phyloP scores from a whole-genome alignment of 2,113 vertebrate genomes.

The Atherinomorus stipes region DNA sequence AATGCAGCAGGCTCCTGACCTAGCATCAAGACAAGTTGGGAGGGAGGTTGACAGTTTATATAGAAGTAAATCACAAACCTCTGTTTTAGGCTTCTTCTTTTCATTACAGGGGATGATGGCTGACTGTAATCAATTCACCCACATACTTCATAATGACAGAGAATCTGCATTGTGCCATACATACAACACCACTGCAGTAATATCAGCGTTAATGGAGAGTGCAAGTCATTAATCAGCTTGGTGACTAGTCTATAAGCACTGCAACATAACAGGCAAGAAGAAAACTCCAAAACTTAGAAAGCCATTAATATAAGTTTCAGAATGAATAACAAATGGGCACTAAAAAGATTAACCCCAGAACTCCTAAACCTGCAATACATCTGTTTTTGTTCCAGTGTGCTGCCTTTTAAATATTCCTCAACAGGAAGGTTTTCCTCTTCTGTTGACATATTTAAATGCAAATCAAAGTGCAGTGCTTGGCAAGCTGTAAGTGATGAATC shows the following conservation, averaged over 20 bases:
- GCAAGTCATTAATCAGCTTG: slow-evolving; percentile 3
- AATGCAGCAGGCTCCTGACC: too few species aligned
- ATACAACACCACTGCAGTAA: slow-evolving; percentile 1
- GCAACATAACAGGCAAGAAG: slow-evolving; percentile 12
- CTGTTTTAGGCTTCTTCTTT: too few species aligned
- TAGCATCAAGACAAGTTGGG: too few species aligned
- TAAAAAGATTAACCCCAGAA: slow-evolving; percentile 10
- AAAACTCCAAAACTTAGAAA: neutral
- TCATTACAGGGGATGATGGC: neutral
- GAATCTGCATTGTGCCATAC: neutral
- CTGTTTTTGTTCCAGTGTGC: neutral
- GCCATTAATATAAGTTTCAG: slow-evolving; percentile 5
- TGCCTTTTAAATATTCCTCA: slow-evolving; percentile 33
- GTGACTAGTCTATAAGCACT: neutral
- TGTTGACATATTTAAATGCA: slow-evolving; percentile 58
- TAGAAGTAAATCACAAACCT: too few species aligned
- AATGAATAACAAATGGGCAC: slow-evolving; percentile 1
- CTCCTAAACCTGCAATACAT: neutral
- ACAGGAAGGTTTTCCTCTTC: slow-evolving; percentile 25
- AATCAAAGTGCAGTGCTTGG: slow-evolving; percentile 52
- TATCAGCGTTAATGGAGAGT: neutral
- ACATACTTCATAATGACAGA: neutral
- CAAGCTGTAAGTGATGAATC: slow-evolving; percentile 55
- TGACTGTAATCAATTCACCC: neutral
- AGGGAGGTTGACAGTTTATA: too few species aligned